Evolutionary conservation across 2,888 invertebrate genomes (phyloP), one percentile per base, ranked within the genome.

Genomic region (Xestia rhomboidea): DNA sequence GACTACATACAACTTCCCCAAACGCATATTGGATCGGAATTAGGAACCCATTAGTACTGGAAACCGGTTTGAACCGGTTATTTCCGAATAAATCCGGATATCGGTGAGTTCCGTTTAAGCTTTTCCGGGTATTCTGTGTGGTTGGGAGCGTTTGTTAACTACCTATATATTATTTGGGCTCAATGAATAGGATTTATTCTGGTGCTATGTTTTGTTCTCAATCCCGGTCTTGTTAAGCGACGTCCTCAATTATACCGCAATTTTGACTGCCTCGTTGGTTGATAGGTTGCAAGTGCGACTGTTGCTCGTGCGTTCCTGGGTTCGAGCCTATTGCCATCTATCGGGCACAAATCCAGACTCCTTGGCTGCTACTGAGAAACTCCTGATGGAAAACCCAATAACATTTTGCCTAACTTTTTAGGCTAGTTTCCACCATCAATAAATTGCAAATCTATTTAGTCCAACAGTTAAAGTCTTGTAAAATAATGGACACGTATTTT

Each of bases 71-170:
- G 83, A 86, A 85, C 80, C 81, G 64, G 82, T 87, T 89, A 84
- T 83, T 85, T 85, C 84, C 86, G 76, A 75, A 77, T 74, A 86
- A 89, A 87, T 79, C 85, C 87, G 87, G 89, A 87, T 87, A 88
- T 84, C 87, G 77, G 77, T 81, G 79, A 83, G 83, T 85, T 82
- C 89, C 87, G 82, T 78, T 83, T 83, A 83, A 87, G 85, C 84
- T 85, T 82, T 76, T 73, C 85, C 84, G 86, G 73, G 82, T 83
- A 84, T 89, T 84, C 81, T 72, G 75, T 77, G 87, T 68, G 85
- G 88, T 84, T 72, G 46, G 51, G 57, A 77, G 67, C 81, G 78
- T 75, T 81, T 68, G 71, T 81, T 77, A 68, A 78, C 68, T 64
- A 83, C 49, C 70, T 68, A 71, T 79, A 83, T 68, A 66, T 81